Base-by-base conservation (phyloP, 2,888 invertebrate genomes). In the Hermaeophaga mercurialis region DNA sequence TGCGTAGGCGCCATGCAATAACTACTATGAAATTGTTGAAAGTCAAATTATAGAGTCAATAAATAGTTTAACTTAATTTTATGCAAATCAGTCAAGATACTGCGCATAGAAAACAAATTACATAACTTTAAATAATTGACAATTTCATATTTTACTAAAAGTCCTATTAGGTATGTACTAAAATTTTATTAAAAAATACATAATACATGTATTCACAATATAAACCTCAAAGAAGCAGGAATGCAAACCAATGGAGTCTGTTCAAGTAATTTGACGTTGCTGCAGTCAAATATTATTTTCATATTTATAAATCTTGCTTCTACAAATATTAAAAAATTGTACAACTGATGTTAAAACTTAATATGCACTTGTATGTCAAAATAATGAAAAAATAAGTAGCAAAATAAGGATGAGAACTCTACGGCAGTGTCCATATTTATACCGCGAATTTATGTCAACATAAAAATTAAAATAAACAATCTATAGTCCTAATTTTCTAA, bases 1-100 rank as follows among this genome's bases (percentile, higher is more conserved):
- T 62, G 63, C 65, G 69, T 70, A 70, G 70, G 69, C 69, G 68
- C 67, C 65, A 65, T 64, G 57, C 61, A 57, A 36, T 54, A 22
- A 41, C 54, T 54, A 34, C 26, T 45, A 33, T 22, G 34, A 46
- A 44, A 45, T 22, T 22, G 22, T n/a, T n/a, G n/a, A n/a, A n/a
- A n/a, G n/a, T n/a, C n/a, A n/a, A n/a, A n/a, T n/a, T n/a, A n/a
- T 33, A 46, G 39, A 44, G 47, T 53, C 52, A 50, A 43, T 52
- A 46, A n/a, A 15, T 47, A 22, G 31, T 50, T 28, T 33, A 52
- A 8, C 18, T 31, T 52, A 49, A 49, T 49, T 44, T 24, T 54
- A 54, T 49, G 55, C 19, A 34, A 44, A 48, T 36, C 8, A 48
- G 14, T 15, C 36, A 31, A n/a, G 46, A 34, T 47, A 46, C 41